Evolutionary conservation across 2,888 invertebrate genomes (phyloP), one percentile per base, ranked within the genome.

Genomic region (Protodeltote pygarga): DNA sequence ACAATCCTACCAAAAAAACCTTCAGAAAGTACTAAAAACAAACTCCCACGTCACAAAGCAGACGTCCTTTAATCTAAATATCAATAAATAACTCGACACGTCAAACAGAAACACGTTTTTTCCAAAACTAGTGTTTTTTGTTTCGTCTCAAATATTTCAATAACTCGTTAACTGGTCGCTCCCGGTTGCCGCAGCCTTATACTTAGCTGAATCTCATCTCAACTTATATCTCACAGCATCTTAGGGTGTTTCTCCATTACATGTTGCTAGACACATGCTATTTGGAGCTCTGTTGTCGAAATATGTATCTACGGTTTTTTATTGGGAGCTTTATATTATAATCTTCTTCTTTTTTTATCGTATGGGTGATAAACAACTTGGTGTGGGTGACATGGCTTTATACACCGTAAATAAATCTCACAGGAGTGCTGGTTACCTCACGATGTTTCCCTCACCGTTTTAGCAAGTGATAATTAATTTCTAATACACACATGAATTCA

Each of bases 201-300:
- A n/a, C n/a, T n/a, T n/a, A 51, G 53, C 49, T 61, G 42, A 42
- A 61, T 61, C 57, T 48, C 51, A 65, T 66, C 65, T 68, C 47
- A 68, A 65, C 65, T 68, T 41, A 40, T 58, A 68, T 66, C 65
- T 57, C 9, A 71, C 52, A 75, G 65, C 60, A 35, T 41, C 24
- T 65, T 25, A 65, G 42, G 65, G 0, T 38, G 19, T 46, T 52
- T 2, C 8, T 11, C 28, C 42, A 70, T 9, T 50, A n/a, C 2
- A 9, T 25, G 59, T 28, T n/a, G 48, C 37, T 54, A 17, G 21
- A 33, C 9, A 27, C 25, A 15, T 32, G 8, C 0, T 19, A 19
- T 6, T 2, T 19, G n/a, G n/a, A n/a, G n/a, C n/a, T n/a, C n/a
- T n/a, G n/a, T n/a, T n/a, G n/a, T n/a, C n/a, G n/a, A n/a, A n/a